Percentiles rank a stretch among this genome's conserved stretches.
phyloP scores from a whole-genome alignment of 1,140 invertebrate species.

The Drosophila pandora region DNA sequence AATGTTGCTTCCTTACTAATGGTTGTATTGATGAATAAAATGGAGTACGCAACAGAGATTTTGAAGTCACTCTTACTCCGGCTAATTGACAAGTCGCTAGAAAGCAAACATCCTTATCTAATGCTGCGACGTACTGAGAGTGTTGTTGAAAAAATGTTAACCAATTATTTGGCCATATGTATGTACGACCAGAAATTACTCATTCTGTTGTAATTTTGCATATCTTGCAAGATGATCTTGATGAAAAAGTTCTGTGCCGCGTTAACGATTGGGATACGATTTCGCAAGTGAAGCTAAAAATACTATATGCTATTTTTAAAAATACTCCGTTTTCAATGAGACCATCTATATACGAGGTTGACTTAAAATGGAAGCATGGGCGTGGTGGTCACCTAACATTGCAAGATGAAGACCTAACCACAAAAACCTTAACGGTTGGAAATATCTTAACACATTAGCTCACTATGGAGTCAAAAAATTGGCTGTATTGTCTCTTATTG shows the following conservation, averaged over 20 bases:
- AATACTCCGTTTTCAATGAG: conserved; percentile 97
- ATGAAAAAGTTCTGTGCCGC: conserved; percentile 97
- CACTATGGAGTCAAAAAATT: conserved; percentile 97
- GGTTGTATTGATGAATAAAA: conserved; percentile 96
- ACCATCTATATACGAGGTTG: conserved; percentile 96
- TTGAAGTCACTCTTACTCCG: conserved; percentile 93
- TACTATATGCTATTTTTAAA: conserved; percentile 98
- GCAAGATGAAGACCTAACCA: conserved; percentile 96
- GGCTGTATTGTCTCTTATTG: conserved; percentile 96
- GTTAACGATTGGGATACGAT: conserved; percentile 99
- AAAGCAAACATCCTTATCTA: conserved; percentile 95
- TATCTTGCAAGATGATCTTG: conserved; percentile 96
- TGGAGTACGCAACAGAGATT: conserved; percentile 98
- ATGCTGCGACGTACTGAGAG: conserved; percentile 98
- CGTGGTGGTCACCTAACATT: conserved; percentile 95
- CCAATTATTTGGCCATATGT: conserved; percentile 99
- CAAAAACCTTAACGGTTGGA: conserved; percentile 94
- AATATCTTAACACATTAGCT: conserved; percentile 94
- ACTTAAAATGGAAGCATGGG: conserved; percentile 96
- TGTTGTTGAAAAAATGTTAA: conserved; percentile 99
- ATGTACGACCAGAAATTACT: conserved; percentile 98
- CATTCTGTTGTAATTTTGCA: conserved; percentile 94
- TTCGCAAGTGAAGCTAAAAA: conserved; percentile 98
- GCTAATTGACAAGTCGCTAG: conserved; percentile 95
- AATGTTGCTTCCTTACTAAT: conserved; percentile 97